Conservation (phyloP, 1,140 invertebrate species). For the Scaptomyza montana region DNA sequence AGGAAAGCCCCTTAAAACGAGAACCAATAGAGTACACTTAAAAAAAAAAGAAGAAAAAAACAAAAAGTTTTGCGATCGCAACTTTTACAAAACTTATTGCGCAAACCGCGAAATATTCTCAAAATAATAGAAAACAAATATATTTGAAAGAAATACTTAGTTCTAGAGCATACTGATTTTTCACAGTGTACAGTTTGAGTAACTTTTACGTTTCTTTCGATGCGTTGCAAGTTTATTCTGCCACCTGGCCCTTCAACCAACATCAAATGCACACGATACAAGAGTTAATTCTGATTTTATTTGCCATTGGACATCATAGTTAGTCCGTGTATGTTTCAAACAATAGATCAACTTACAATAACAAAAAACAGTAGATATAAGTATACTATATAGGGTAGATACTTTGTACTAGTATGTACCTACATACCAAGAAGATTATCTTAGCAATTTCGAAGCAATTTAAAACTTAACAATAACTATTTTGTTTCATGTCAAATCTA, state of each 20-base stretch:
- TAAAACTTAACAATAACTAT: too few relatives aligned
- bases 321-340: conserved; percentile 14
- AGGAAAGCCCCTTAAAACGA: not conserved
- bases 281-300: conserved; percentile 50
- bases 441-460: too few relatives aligned
- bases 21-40: too few relatives aligned
- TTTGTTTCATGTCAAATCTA: too few relatives aligned
- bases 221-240: conserved; percentile 5
- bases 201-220: not conserved
- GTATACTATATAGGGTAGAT: too few relatives aligned
- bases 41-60: not conserved
- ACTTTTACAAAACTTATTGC: too few relatives aligned
- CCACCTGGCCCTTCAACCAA: conserved; percentile 14
- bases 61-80: too few relatives aligned
- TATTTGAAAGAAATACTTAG: too few relatives aligned
- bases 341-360: conserved; percentile 3
- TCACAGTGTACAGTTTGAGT: not conserved
- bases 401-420: too few relatives aligned
- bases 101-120: too few relatives aligned
- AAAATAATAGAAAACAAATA: too few relatives aligned
- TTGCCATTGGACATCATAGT: conserved; percentile 15
- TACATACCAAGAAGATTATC: too few relatives aligned
- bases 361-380: not conserved
- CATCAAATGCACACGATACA: conserved; percentile 23
- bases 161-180: not conserved